A percentile compares a stretch with the other conserved stretches of the same genome.
These are phyloP conservation scores for Nyctibius grandis DNA, from an alignment of 2,797 vertebrate genomes.

Conservation along the genomic window DNA sequence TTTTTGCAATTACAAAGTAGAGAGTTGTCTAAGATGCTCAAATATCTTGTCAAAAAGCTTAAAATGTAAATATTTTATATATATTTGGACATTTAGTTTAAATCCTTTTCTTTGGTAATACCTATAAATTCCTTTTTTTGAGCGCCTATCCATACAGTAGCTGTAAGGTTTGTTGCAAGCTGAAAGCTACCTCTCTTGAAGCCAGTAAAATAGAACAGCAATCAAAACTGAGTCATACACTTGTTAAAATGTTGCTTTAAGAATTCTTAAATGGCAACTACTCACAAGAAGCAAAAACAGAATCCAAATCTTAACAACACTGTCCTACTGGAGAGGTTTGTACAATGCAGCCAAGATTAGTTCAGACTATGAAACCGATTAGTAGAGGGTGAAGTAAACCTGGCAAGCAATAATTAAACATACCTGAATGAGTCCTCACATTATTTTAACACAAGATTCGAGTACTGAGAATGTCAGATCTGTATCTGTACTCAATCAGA, in stretches of 20 bases:
- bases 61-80: neutral
- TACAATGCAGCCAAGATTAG: neutral
- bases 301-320: neutral
- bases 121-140: neutral
- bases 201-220: neutral
- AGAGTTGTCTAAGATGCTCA: neutral
- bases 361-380: neutral
- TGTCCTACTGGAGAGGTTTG: neutral
- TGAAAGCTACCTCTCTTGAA: neutral
- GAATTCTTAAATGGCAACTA: neutral
- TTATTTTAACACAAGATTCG: neutral
- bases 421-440: neutral
- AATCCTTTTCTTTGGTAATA: neutral
- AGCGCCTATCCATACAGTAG: accelerated
- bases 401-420: neutral
- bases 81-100: neutral
- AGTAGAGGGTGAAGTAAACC: neutral
- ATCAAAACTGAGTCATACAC: neutral
- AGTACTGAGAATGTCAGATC: neutral
- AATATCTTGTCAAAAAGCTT: neutral
- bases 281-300: neutral
- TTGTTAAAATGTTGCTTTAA: neutral
- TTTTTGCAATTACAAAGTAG: neutral
- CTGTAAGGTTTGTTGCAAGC: neutral
- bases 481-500: neutral